Evolutionary conservation across 1,140 invertebrate species (phyloP), one percentile per base, ranked within the genome.

Genomic region (Drosophila bifasciata): DNA sequence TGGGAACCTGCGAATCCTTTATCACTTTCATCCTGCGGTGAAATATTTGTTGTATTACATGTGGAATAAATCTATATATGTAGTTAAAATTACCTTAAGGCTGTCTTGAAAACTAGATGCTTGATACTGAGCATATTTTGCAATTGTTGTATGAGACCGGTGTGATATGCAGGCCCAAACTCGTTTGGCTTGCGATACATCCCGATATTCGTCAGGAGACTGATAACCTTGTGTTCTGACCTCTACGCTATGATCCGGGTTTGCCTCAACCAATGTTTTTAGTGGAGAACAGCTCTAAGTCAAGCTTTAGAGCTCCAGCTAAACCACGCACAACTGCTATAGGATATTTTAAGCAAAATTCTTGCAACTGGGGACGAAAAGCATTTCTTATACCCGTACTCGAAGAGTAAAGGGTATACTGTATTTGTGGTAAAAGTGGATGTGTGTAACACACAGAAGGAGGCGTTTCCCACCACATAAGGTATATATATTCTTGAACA

Each of bases 91-190:
- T n/a, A n/a, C n/a, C n/a, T n/a, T n/a, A n/a, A n/a, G n/a, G n/a
- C n/a, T n/a, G n/a, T n/a, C n/a, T n/a, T n/a, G n/a, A n/a, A n/a
- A n/a, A n/a, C n/a, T n/a, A n/a, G n/a, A n/a, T n/a, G n/a, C n/a
- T n/a, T n/a, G n/a, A n/a, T n/a, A n/a, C n/a, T n/a, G n/a, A n/a
- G n/a, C n/a, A n/a, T n/a, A n/a, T n/a, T n/a, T n/a, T n/a, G n/a
- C n/a, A n/a, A n/a, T n/a, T n/a, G n/a, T n/a, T n/a, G n/a, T n/a
- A n/a, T n/a, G n/a, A n/a, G n/a, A n/a, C n/a, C n/a, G n/a, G n/a
- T n/a, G n/a, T n/a, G n/a, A n/a, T n/a, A n/a, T n/a, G n/a, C n/a
- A 99, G 3, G 96, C 94, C 99, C 99, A 99, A 11, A 97, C 96
- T 92, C 96, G 94, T 23, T 96, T 94, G 19, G 95, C 94, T 23